Conservation (phyloP, 2,797 vertebrate genomes). For the Salarias fasciatus region DNA sequence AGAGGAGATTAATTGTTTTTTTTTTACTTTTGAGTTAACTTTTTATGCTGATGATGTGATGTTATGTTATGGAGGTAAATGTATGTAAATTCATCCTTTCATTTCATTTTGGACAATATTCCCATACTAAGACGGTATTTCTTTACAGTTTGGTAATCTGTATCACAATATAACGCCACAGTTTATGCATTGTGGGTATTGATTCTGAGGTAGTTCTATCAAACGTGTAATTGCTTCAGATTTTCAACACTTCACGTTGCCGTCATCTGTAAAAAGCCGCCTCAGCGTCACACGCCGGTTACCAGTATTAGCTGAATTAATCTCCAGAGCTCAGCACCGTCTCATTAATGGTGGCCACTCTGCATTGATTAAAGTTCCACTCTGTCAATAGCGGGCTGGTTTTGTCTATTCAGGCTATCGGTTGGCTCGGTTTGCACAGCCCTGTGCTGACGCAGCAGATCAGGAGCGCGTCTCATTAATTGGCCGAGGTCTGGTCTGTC, state of each 20-base stretch:
- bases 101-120: too few relatives aligned
- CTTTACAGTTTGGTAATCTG: background rate
- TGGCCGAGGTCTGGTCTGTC: constrained; percentile 30
- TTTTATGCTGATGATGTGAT: too few relatives aligned
- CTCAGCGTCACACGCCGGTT: constrained; percentile 41
- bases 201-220: background rate
- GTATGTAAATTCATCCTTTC: too few relatives aligned
- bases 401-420: constrained; percentile 73
- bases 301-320: constrained; percentile 61
- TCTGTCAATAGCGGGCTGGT: constrained; percentile 69
- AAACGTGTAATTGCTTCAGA: constrained; percentile 9
- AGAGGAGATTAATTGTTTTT: too few relatives aligned
- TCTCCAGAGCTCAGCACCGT: constrained; percentile 49
- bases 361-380: constrained; percentile 71
- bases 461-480: constrained; percentile 61
- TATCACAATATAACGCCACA: background rate
- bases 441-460: constrained; percentile 67
- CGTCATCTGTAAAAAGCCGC: constrained; percentile 43
- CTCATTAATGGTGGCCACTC: constrained; percentile 64
- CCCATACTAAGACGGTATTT: too few relatives aligned
- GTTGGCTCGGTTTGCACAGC: constrained; percentile 58
- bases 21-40: too few relatives aligned
- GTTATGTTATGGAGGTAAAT: too few relatives aligned
- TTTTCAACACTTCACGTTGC: constrained; percentile 24
- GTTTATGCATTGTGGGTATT: background rate